Evolutionary conservation across 2,888 invertebrate genomes (phyloP), one percentile per base, ranked within the genome.

Genomic region (Saturnia pavonia): DNA sequence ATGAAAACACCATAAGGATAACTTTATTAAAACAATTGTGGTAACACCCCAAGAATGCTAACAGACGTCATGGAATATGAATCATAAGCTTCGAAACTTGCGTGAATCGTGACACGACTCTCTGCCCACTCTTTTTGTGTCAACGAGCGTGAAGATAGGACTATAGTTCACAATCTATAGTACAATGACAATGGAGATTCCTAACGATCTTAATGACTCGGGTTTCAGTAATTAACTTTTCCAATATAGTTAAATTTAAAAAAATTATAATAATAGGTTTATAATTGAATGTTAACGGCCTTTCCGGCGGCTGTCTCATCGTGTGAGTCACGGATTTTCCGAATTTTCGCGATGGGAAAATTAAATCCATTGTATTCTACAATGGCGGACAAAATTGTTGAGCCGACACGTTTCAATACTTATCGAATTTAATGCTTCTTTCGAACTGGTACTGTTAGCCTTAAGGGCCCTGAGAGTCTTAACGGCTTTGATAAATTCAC

Each of bases 271-370:
- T n/a, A 57, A 83, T 82, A 74, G 79, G 81, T 80, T 85, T 81
- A 77, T 84, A 85, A 89, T 87, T 85, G 85, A 82, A 80, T 75
- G 78, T 82, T 80, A 85, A 77, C 77, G 80, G 88, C 88, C 90
- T 92, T 91, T 91, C 91, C 90, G 86, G 84, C 76, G 82, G 74
- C 85, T 80, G 87, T 54, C 80, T 87, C 83, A 84, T 77, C 77
- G 78, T 42, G 74, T 93, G 93, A 93, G 80, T 93, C 93, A 93
- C 78, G 90, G 89, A 86, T 89, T 94, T 94, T 82, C 92, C 91
- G 85, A 91, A 91, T 91, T 93, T 92, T 82, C 80, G 78, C 79
- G 76, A 54, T 22, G 76, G 77, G 69, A 67, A 71, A 75, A 74
- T 67, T 57, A 67, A 25, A 63, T 40, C 48, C 34, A 43, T 40